phyloP scores from a whole-genome alignment of 1,140 invertebrate genomes.

The Trachymyrmex septentrionalis region DNA sequence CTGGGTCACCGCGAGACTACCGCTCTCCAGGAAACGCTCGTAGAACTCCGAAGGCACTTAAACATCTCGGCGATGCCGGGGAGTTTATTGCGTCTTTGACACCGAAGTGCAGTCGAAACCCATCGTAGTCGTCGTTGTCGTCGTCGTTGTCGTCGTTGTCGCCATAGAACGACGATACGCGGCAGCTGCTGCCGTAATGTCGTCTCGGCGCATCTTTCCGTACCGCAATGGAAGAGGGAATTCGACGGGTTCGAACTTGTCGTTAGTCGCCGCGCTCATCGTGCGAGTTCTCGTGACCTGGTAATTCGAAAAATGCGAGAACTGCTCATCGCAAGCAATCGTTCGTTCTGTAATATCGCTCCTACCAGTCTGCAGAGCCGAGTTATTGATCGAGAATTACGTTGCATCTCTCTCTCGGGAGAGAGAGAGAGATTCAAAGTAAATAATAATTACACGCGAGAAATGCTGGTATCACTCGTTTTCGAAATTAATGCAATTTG shows the following conservation, averaged over 20 bases:
- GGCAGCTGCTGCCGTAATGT: slow-evolving; percentile 47
- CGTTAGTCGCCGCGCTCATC: slow-evolving; percentile 23
- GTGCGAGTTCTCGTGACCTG: slow-evolving; percentile 14
- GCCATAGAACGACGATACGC: slow-evolving; percentile 51
- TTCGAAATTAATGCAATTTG: not conserved
- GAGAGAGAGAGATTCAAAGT: slow-evolving; percentile 11
- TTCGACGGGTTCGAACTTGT: slow-evolving; percentile 43
- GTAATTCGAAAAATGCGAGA: slow-evolving; percentile 51
- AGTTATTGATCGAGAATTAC: slow-evolving; percentile 43
- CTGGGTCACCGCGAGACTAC: slow-evolving; percentile 71
- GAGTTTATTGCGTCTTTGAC: slow-evolving; percentile 62
- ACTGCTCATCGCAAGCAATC: not conserved
- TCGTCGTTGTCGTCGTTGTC: slow-evolving; percentile 29
- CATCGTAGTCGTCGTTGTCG: slow-evolving; percentile 54
- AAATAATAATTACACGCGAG: slow-evolving; percentile 47
- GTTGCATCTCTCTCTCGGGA: not conserved
- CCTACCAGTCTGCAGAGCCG: not conserved
- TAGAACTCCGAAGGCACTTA: slow-evolving; percentile 58
- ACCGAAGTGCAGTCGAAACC: slow-evolving; percentile 52
- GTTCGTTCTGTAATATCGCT: slow-evolving; percentile 43
- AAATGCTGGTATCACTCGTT: not conserved
- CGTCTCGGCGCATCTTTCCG: slow-evolving; percentile 14
- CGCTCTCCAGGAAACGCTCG: slow-evolving; percentile 50
- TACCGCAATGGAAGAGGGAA: not conserved
- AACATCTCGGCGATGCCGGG: slow-evolving; percentile 38